These are phyloP conservation scores for Actenoides hombroni DNA, from an alignment of 2,113 vertebrate genomes.

Conservation along the genomic window DNA sequence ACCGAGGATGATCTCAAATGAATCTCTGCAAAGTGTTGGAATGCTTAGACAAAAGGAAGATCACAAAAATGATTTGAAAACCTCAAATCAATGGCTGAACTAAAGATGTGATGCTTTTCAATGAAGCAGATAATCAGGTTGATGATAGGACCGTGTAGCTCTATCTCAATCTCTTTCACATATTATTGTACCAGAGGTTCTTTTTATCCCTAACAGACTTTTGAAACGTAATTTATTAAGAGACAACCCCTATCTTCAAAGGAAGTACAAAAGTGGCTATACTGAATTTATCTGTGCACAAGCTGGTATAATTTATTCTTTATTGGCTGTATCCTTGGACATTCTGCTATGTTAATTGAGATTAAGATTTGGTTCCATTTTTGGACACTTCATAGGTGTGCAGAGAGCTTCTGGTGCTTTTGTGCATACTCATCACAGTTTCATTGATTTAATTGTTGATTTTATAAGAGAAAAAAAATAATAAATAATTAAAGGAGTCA, in stretches of 20 bases:
- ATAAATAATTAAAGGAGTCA: background rate
- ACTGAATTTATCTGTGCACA: background rate
- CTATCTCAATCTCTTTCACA: background rate
- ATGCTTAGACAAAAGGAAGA: constrained; percentile 19
- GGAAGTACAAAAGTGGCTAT: background rate
- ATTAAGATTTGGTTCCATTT: background rate
- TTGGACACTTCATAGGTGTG: background rate
- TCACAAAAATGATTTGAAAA: constrained; percentile 50
- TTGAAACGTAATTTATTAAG: background rate
- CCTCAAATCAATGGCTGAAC: constrained; percentile 34
- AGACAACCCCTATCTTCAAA: background rate
- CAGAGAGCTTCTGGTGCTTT: background rate
- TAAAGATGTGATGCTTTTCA: constrained; percentile 42
- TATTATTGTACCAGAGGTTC: background rate
- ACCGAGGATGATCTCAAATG: constrained; percentile 39
- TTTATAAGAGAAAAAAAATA: background rate
- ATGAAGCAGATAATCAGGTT: constrained; percentile 51
- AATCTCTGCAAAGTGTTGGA: constrained; percentile 7
- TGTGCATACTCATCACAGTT: background rate
- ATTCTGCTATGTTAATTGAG: background rate
- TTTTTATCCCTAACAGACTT: constrained; percentile 1
- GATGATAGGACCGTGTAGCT: background rate
- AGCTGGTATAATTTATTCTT: background rate
- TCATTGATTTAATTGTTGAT: background rate
- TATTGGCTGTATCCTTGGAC: background rate